Conservation (phyloP, 2,888 invertebrate genomes). For the Synergus umbraculus region DNA sequence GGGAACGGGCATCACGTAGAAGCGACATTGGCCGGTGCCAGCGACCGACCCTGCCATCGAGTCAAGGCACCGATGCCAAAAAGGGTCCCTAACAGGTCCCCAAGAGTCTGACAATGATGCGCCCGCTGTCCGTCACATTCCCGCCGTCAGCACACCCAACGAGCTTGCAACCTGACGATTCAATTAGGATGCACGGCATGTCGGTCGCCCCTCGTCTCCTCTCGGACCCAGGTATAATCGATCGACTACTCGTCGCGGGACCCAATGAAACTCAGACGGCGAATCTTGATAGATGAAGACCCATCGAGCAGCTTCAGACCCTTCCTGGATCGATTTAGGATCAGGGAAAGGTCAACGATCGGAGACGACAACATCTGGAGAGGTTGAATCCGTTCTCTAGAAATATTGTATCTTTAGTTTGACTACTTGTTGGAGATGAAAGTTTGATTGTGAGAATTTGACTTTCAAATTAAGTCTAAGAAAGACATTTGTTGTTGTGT, state of each 20-base stretch:
- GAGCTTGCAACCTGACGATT: slow-evolving; percentile 69
- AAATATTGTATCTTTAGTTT: background rate
- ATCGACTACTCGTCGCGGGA: slow-evolving; percentile 17
- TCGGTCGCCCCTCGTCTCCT: slow-evolving; percentile 25
- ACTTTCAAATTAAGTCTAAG: too few species aligned
- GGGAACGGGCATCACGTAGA: background rate
- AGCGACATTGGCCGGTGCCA: slow-evolving; percentile 51
- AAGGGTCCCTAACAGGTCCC: slow-evolving; percentile 49
- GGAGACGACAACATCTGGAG: slow-evolving; percentile 4
- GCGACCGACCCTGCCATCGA: slow-evolving; percentile 54
- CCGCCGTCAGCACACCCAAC: slow-evolving; percentile 64
- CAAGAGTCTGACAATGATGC: slow-evolving; percentile 58
- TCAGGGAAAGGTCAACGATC: slow-evolving; percentile 8
- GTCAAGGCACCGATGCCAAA: slow-evolving; percentile 52
- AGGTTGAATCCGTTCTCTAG: background rate
- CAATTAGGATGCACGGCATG: slow-evolving; percentile 68
- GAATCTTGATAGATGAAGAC: slow-evolving; percentile 32
- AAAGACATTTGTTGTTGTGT: too few species aligned
- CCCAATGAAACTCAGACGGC: slow-evolving; percentile 17
- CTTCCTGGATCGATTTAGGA: slow-evolving; percentile 5
- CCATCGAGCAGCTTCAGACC: background rate
- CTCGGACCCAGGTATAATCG: slow-evolving; percentile 27
- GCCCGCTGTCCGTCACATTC: slow-evolving; percentile 71
- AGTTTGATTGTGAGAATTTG: background rate
- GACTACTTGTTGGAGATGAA: background rate